phyloP scores from a whole-genome alignment of 2,797 vertebrate genomes.

The Coendou prehensilis region DNA sequence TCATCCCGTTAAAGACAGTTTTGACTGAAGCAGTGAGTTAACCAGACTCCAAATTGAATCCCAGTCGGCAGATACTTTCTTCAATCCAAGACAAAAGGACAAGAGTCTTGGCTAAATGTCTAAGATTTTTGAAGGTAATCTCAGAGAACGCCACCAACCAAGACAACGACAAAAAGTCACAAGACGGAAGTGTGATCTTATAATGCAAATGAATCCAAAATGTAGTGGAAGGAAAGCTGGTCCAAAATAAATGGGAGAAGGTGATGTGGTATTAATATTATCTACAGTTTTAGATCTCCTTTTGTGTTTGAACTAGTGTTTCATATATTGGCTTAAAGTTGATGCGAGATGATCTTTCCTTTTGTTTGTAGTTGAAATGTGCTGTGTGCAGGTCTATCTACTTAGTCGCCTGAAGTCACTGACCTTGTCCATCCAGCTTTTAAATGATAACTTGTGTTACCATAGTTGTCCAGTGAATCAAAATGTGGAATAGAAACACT shows the following conservation, averaged over 20 bases:
- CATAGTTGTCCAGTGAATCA: not conserved
- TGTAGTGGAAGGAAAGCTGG: too few species aligned
- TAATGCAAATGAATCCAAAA: not conserved
- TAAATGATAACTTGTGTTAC: not conserved
- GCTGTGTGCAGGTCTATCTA: fast-evolving
- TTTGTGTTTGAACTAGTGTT: not conserved
- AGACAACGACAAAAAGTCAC: not conserved
- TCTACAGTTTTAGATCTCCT: not conserved
- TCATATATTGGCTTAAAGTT: not conserved
- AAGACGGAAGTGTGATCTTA: not conserved
- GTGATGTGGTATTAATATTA: too few species aligned
- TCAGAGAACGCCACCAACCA: not conserved
- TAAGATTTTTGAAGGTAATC: not conserved
- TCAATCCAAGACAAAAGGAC: not conserved
- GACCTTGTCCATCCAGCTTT: not conserved
- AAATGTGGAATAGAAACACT: not conserved
- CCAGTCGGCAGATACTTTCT: not conserved
- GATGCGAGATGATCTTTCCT: not conserved
- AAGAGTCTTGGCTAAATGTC: not conserved
- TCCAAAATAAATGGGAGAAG: not conserved
- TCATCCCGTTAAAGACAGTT: not conserved
- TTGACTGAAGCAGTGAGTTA: not conserved
- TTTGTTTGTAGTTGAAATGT: not conserved
- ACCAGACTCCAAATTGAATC: not conserved
- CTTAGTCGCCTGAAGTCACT: not conserved